A percentile compares a stretch with the other conserved stretches of the same genome.
Evolutionary conservation across 2,797 vertebrate genomes (phyloP).

Genomic region (Anas bernieri): DNA sequence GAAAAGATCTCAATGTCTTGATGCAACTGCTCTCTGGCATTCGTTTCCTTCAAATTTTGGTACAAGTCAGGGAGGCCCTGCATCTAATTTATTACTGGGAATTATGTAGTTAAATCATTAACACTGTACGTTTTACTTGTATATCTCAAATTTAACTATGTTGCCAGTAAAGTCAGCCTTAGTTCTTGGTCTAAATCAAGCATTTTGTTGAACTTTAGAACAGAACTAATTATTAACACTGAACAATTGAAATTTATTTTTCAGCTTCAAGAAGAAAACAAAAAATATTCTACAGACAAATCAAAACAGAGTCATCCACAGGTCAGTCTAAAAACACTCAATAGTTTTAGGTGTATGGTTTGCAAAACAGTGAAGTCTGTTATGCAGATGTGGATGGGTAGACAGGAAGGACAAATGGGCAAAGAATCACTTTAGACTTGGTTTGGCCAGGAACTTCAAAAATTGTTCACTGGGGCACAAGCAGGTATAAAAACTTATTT

Average conservation of each 20-base stretch:
- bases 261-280: slow-evolving; percentile 65
- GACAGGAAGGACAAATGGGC: background rate
- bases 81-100: background rate
- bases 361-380: background rate
- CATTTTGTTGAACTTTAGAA: background rate
- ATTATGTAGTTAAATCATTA: background rate
- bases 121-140: background rate
- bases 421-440: background rate
- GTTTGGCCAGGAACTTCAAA: background rate
- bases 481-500: background rate
- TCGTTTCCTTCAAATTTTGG: background rate
- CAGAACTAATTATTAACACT: background rate
- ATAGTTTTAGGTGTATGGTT: background rate
- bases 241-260: slow-evolving; percentile 5
- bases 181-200: background rate
- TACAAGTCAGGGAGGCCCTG: background rate
- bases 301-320: slow-evolving; percentile 84
- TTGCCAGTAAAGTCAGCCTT: background rate
- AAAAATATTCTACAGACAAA: slow-evolving; percentile 55
- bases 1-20: background rate
- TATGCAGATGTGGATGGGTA: background rate
- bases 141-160: background rate
- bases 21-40: background rate
- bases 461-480: background rate
- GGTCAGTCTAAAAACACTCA: slow-evolving; percentile 77